These are phyloP conservation scores for Troides oblongomaculatus DNA, from an alignment of 2,888 invertebrate species.

Conservation along the genomic window DNA sequence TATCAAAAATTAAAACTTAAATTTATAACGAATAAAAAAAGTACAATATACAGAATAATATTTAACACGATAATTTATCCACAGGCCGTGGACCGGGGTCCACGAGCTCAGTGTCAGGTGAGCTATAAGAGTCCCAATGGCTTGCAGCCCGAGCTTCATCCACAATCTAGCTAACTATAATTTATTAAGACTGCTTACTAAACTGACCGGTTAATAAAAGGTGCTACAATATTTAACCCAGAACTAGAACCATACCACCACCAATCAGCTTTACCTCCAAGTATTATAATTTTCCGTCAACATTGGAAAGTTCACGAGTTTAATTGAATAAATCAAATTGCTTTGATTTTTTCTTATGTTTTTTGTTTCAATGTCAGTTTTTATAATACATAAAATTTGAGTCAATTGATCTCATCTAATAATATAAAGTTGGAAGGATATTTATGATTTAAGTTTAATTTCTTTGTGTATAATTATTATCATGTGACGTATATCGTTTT, in stretches of 20 bases:
- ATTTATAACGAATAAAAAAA: not conserved
- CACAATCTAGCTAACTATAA: not conserved
- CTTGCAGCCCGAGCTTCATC: too few relatives aligned
- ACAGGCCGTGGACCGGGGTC: too few relatives aligned
- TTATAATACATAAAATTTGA: conserved; percentile 11
- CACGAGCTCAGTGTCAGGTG: too few relatives aligned
- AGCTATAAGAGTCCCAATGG: too few relatives aligned
- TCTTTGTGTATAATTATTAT: not conserved
- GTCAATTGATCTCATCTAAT: too few relatives aligned
- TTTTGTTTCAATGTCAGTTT: not conserved
- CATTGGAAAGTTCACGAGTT: conserved; percentile 3
- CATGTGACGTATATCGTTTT: not conserved
- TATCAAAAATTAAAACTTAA: too few relatives aligned
- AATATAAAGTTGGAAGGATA: too few relatives aligned
- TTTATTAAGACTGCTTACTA: not conserved
- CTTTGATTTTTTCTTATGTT: conserved; percentile 3
- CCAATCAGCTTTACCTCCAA: conserved; percentile 1
- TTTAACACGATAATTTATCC: not conserved
- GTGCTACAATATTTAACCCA: conserved; percentile 16
- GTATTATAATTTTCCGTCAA: conserved; percentile 10
- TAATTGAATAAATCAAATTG: conserved; percentile 1
- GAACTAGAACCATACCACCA: conserved; percentile 2
- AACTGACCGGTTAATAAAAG: not conserved
- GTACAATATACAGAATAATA: not conserved
- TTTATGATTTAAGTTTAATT: too few relatives aligned